Evolutionary conservation across 2,797 vertebrate species (phyloP).

Genomic region (Manis crassicaudata): DNA sequence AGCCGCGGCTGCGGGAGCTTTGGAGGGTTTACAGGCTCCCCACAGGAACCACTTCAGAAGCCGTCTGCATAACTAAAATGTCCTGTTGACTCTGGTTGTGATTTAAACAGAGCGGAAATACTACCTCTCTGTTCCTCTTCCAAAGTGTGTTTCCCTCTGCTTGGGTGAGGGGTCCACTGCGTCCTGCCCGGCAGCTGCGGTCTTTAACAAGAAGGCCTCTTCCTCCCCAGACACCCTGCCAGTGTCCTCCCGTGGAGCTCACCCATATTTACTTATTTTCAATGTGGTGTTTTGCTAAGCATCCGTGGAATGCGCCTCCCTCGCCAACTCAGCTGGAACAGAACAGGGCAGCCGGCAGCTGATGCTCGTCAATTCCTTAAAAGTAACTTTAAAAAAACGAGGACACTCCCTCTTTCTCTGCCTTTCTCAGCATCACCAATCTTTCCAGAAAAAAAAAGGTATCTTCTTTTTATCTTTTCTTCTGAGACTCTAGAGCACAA

Average conservation of each 20-base stretch:
- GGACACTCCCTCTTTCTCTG: rapidly evolving
- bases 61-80: neutral
- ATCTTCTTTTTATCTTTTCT: neutral
- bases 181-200: neutral
- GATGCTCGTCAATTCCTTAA: neutral
- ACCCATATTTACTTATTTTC: neutral
- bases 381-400: neutral
- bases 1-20: rapidly evolving
- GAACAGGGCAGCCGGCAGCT: neutral
- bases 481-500: rapidly evolving
- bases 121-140: neutral
- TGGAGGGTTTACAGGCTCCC: neutral
- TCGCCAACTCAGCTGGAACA: neutral
- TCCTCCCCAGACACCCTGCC: rapidly evolving
- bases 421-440: neutral
- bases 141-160: neutral
- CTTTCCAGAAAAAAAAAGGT: neutral
- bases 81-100: neutral
- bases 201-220: neutral
- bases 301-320: neutral
- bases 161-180: rapidly evolving
- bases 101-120: neutral
- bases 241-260: neutral
- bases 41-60: neutral
- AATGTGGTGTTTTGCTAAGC: neutral